phyloP scores from a whole-genome alignment of 2,113 vertebrate species.

The Morone chrysops region DNA sequence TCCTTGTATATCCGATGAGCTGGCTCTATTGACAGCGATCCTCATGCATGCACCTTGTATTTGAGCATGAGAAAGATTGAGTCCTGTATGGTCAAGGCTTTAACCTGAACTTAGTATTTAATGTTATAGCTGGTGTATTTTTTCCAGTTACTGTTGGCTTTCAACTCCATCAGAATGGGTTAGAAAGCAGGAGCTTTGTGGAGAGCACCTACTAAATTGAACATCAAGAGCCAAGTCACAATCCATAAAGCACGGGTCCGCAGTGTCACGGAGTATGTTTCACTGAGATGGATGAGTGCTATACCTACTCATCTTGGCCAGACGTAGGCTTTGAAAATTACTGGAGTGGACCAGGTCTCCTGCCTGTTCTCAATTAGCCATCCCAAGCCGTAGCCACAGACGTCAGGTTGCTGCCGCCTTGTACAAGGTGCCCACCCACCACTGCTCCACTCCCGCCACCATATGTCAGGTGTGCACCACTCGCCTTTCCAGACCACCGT shows the following conservation, averaged over 20 bases:
- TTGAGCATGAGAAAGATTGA: not conserved
- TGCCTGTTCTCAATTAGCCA: slow-evolving; percentile 51
- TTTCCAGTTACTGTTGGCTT: slow-evolving; percentile 9
- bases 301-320: slow-evolving; percentile 32
- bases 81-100: not conserved
- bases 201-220: slow-evolving; percentile 20
- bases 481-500: slow-evolving; percentile 36
- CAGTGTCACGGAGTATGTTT: slow-evolving; percentile 35
- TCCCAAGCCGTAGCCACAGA: slow-evolving; percentile 37
- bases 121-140: not conserved
- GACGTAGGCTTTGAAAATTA: slow-evolving; percentile 30
- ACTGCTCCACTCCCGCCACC: slow-evolving; percentile 30
- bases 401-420: slow-evolving; percentile 37
- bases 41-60: slow-evolving; percentile 2
- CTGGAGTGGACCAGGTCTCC: slow-evolving; percentile 41
- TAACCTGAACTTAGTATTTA: slow-evolving; percentile 1
- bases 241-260: slow-evolving; percentile 42
- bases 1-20: slow-evolving; percentile 33
- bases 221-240: slow-evolving; percentile 39
- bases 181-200: slow-evolving; percentile 2
- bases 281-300: slow-evolving; percentile 52
- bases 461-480: slow-evolving; percentile 53
- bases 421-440: slow-evolving; percentile 41
- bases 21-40: slow-evolving; percentile 11
- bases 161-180: not conserved